Evolutionary conservation across 2,797 vertebrate genomes (phyloP).

Genomic region (Mycteria americana): DNA sequence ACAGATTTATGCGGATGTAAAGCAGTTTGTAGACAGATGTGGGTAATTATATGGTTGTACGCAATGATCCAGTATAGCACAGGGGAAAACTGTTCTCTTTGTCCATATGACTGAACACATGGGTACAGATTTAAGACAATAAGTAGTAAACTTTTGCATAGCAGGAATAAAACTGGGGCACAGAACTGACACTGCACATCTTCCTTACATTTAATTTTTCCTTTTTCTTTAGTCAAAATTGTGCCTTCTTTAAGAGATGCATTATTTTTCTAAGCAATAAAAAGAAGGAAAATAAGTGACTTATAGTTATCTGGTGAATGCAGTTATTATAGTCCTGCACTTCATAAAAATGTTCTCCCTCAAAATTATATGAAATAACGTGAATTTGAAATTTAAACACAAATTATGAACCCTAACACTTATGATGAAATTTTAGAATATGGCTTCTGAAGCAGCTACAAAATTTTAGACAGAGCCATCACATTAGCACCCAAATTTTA

Average conservation of each 20-base stretch:
- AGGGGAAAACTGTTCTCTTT: not conserved
- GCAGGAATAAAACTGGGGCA: not conserved
- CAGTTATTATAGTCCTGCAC: not conserved
- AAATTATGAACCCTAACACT: not conserved
- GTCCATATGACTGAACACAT: not conserved
- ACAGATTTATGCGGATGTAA: not conserved
- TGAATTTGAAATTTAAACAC: not conserved
- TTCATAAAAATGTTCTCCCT: not conserved
- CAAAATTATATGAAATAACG: not conserved
- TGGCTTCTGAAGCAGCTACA: not conserved
- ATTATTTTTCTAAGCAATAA: not conserved
- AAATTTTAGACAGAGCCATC: not conserved
- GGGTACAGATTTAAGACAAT: not conserved
- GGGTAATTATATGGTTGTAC: not conserved
- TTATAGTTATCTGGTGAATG: not conserved
- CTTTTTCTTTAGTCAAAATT: not conserved
- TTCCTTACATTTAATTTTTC: not conserved
- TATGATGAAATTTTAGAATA: not conserved
- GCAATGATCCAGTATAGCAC: not conserved
- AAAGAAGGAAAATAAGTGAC: not conserved
- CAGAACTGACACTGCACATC: not conserved
- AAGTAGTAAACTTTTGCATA: not conserved
- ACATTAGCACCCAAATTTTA: conserved; percentile 14
- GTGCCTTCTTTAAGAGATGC: not conserved
- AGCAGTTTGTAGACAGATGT: conserved; percentile 19